A percentile compares a stretch with the other conserved stretches of the same genome.
phyloP scores from a whole-genome alignment of 1,140 invertebrate genomes.

The Saccostrea glomerata region DNA sequence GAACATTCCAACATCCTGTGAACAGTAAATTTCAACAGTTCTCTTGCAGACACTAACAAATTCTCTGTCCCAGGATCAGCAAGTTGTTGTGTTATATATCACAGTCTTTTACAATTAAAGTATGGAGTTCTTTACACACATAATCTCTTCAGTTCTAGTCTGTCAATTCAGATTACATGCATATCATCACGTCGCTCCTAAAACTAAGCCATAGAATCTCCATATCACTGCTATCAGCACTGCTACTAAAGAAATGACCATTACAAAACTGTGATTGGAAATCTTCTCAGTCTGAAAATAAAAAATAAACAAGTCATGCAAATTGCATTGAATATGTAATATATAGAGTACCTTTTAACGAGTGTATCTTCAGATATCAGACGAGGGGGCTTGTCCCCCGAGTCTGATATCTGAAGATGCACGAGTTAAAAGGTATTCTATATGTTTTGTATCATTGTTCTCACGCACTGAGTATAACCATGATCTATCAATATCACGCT shows the following conservation, averaged over 20 bases:
- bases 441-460: no score
- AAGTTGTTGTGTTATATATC: background rate
- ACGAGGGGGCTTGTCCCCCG: no score
- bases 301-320: background rate
- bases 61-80: background rate
- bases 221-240: conserved; percentile 49
- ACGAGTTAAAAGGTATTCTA: no score
- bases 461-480: no score
- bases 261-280: background rate
- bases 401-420: no score
- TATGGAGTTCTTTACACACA: background rate
- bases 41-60: background rate
- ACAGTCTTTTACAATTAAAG: background rate
- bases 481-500: no score
- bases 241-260: background rate
- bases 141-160: background rate
- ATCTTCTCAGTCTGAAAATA: background rate
- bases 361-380: no score
- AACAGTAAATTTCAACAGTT: background rate
- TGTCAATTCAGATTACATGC: background rate
- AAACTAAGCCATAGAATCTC: conserved; percentile 49
- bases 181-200: background rate
- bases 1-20: no score
- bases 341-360: no score
- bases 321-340: background rate